Percentiles rank a stretch among this genome's conserved stretches.
Evolutionary conservation across 2,888 invertebrate species (phyloP).

Genomic region (Callyntrura sp.): DNA sequence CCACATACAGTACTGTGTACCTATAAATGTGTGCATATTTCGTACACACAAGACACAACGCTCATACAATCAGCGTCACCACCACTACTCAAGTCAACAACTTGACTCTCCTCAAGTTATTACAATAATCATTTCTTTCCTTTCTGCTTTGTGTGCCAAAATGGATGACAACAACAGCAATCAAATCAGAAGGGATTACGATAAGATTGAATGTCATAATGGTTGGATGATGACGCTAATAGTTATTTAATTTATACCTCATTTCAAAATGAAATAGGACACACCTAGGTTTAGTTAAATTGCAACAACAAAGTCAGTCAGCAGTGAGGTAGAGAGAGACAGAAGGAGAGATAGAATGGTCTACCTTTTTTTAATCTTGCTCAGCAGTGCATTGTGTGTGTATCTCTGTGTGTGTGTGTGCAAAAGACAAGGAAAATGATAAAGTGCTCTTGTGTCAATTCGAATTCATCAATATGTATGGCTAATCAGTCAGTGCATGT

Average conservation of each 20-base stretch:
- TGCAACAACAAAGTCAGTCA: constrained; percentile 38
- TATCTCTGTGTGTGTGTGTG: background rate
- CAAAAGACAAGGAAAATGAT: constrained; percentile 2
- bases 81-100: constrained; percentile 23
- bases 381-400: background rate
- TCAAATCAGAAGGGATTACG: constrained; percentile 72
- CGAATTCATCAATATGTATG: constrained; percentile 66
- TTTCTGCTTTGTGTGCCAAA: constrained; percentile 70
- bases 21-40: background rate
- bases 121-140: constrained; percentile 35
- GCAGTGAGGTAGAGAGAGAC: background rate
- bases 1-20: background rate
- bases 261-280: constrained; percentile 76
- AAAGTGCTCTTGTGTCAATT: constrained; percentile 53
- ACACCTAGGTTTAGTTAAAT: constrained; percentile 70
- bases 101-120: constrained; percentile 49
- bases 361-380: constrained; percentile 26
- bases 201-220: constrained; percentile 76
- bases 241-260: constrained; percentile 77
- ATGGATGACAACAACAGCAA: constrained; percentile 67
- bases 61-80: constrained; percentile 24
- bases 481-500: constrained; percentile 43
- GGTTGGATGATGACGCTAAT: constrained; percentile 74
- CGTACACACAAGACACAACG: background rate
- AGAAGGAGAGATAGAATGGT: constrained; percentile 27